Evolutionary conservation across 2,797 vertebrate genomes (phyloP), one percentile per base, ranked within the genome.

Genomic region (Pangasius mekongensis): DNA sequence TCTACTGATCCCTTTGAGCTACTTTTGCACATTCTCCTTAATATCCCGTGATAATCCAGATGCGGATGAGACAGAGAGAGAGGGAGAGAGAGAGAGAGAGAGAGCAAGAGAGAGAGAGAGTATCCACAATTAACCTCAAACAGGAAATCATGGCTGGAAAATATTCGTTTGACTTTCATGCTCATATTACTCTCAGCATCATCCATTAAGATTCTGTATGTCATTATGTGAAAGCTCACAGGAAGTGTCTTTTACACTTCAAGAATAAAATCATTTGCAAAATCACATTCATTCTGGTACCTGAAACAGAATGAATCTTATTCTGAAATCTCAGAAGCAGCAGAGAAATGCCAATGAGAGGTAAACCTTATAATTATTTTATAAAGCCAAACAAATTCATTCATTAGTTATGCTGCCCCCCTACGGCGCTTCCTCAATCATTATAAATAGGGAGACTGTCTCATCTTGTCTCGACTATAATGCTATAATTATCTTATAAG

Each of bases 371-470:
- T 86, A 71, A 82, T 86, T 82, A 81, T 89, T 82, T 89, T 39
- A 88, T 85, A 39, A 80, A 83, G 67, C 66, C 67, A 54, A 83
- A 54, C 33, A 86, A 77, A 84, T 77, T 58, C 5, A 56, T 56
- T 83, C 58, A 89, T 86, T 83, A 77, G 36, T 67, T 84, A 83
- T 86, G 84, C 88, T 83, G 67, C 36, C 67, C 64, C 78, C 71
- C 56, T 52, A 52, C 24, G 4, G 60, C 54, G n/a, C 88, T 76
- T 76, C 81, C 52, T 87, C 36, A 87, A 64, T 89, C 71, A 89
- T 54, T 83, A 47, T 86, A 83, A 74, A 74, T 83, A 86, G 20
- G 39, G 73, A 58, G 69, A 39, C 80, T 60, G 71, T 56, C 69
- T 86, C 58, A 82, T 89, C 47, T 56, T 58, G 27, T 64, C 52